Percentiles rank a stretch among this genome's conserved stretches.
Conservation (phyloP, 2,113 vertebrate genomes). For the Chaetorhynchus papuensis region DNA sequence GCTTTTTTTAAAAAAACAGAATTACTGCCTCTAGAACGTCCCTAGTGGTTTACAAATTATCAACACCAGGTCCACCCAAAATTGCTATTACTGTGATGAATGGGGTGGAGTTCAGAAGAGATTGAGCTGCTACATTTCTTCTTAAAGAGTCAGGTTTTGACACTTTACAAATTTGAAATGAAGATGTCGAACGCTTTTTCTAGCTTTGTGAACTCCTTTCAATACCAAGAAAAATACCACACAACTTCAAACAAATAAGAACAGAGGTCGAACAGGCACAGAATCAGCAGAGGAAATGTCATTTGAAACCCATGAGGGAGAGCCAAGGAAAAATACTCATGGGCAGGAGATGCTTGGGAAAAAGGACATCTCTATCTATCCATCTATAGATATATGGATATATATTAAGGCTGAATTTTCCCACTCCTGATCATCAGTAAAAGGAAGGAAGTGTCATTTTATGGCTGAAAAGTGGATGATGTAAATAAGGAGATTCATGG, state of each 20-base stretch:
- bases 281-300: slow-evolving; percentile 46
- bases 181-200: not conserved
- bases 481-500: slow-evolving; percentile 17
- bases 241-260: not conserved
- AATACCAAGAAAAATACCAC: not conserved
- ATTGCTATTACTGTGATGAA: not conserved
- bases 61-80: slow-evolving; percentile 12
- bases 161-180: not conserved
- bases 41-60: not conserved
- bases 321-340: slow-evolving; percentile 27
- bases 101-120: not conserved
- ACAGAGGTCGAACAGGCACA: slow-evolving; percentile 2
- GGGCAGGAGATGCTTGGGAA: slow-evolving; percentile 3
- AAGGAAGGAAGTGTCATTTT: slow-evolving; percentile 39
- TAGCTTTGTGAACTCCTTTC: not conserved
- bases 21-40: not conserved
- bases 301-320: not conserved
- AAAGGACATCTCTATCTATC: not conserved
- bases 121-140: not conserved
- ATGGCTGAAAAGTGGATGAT: slow-evolving; percentile 17
- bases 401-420: not conserved
- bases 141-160: not conserved
- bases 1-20: not conserved
- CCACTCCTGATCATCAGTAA: not conserved
- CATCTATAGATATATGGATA: not conserved